These are phyloP conservation scores for Drosophila nigricruria DNA, from an alignment of 2,888 invertebrate species.

Conservation along the genomic window DNA sequence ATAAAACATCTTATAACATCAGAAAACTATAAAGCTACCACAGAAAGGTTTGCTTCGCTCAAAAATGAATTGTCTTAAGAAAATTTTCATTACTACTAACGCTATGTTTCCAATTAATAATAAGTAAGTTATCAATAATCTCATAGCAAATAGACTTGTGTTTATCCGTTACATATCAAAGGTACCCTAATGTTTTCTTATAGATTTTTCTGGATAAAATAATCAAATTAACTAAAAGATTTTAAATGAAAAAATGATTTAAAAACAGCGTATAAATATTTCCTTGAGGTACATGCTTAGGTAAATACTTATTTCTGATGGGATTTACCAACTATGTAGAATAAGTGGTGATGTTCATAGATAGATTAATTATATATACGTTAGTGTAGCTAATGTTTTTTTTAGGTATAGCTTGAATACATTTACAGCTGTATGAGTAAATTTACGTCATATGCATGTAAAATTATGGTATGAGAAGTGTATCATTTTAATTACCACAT, in stretches of 20 bases:
- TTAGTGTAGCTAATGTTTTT: constrained; percentile 6
- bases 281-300: constrained; percentile 29
- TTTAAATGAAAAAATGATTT: neutral
- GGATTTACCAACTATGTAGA: constrained; percentile 23
- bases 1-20: too few species aligned
- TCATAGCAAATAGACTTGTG: neutral
- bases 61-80: neutral
- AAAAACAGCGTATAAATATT: constrained; percentile 15
- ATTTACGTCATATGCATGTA: neutral
- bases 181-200: too few species aligned
- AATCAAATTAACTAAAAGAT: neutral
- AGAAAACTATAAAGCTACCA: neutral
- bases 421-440: constrained; percentile 30
- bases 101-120: neutral
- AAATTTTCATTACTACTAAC: neutral
- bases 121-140: neutral
- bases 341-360: constrained; percentile 15
- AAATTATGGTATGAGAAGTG: constrained; percentile 17
- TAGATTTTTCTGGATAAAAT: neutral
- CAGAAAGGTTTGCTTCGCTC: neutral
- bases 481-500: constrained; percentile 16
- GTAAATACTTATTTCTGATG: constrained; percentile 18
- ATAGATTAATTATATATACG: constrained; percentile 23
- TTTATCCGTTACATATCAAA: too few species aligned
- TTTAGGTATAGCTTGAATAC: constrained; percentile 4